These are phyloP conservation scores for Diplosoma virens DNA, from an alignment of 23 tunicate genomes.

Conservation along the genomic window DNA sequence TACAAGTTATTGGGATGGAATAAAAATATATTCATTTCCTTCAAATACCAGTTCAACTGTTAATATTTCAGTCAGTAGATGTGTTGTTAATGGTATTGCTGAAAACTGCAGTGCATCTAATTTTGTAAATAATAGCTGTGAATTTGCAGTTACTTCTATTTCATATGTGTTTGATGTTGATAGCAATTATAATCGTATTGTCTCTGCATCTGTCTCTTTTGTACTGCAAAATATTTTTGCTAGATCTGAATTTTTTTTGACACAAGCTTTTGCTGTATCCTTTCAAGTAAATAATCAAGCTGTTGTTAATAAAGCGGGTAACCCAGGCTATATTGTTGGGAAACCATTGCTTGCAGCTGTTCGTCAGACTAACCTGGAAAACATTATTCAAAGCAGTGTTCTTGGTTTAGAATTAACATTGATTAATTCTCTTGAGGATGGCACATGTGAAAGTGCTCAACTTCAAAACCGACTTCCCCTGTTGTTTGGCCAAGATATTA, in stretches of 20 bases:
- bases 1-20: constrained; percentile 22
- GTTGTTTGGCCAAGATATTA: neutral
- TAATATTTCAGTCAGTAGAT: neutral
- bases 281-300: neutral
- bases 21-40: constrained; percentile 33
- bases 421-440: neutral
- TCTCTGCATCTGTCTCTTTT: constrained; percentile 13
- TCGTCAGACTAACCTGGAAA: neutral
- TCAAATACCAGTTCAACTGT: neutral
- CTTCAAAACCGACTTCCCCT: neutral
- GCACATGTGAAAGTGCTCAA: neutral
- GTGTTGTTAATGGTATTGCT: neutral
- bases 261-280: constrained; percentile 17
- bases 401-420: constrained; percentile 5
- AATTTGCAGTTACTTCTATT: constrained; percentile 29
- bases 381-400: neutral
- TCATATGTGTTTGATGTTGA: neutral
- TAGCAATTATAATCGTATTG: constrained; percentile 31
- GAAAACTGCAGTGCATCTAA: neutral
- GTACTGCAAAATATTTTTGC: neutral
- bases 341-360: constrained; percentile 45
- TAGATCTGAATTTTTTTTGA: neutral
- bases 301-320: constrained; percentile 44
- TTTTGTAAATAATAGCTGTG: neutral
- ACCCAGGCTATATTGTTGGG: constrained; percentile 78